Evolutionary conservation across 2,797 vertebrate genomes (phyloP), one percentile per base, ranked within the genome.

Genomic region (Dendrocincla tyrannina): DNA sequence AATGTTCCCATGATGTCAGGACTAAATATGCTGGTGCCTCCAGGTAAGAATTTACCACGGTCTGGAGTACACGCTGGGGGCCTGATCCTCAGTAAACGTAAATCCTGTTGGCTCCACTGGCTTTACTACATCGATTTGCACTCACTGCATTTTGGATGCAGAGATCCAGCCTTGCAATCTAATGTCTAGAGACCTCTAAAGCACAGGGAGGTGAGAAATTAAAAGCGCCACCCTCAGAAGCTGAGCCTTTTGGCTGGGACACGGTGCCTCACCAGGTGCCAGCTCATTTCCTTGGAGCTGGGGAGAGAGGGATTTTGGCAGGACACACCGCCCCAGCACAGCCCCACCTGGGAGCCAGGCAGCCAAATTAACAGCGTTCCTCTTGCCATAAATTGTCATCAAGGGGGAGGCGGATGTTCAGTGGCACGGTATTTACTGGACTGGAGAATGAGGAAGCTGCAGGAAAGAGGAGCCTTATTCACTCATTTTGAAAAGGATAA

Each of bases 1-100:
- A 94, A 96, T 88, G 70, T 91, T 95, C 91, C 75, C 22, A 11
- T 85, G 84, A 75, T 83, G 91, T 72, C 76, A 88, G 91, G 81
- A 93, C 73, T 96, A 97, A 95, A 95, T 93, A 91, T 67, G 83
- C 63, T 41, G 41, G 78, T 85, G 91, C 78, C 91, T 96, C 85
- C 88, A 88, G 91, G 91, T 95, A 82, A 77, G 91, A 93, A 89
- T 93, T 95, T 91, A 94, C 79, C 70, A 47, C 1, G 5, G 42
- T 35, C 66, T 9, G 44, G 79, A 96, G 85, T 49, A 56, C 41
- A 20, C 11, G 1, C 85, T 41, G 58, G 58, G 89, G 84, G 79
- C 66, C 28, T 20, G 76, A 95, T 95, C 84, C 72, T 85, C 68
- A 56, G 47, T 9, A 44, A 27, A 16, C 6, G 60, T 87, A 91